A percentile compares a stretch with the other conserved stretches of the same genome.
phyloP scores from a whole-genome alignment of 2,113 vertebrate species.

The Hypocryptadius cinnamomeus region DNA sequence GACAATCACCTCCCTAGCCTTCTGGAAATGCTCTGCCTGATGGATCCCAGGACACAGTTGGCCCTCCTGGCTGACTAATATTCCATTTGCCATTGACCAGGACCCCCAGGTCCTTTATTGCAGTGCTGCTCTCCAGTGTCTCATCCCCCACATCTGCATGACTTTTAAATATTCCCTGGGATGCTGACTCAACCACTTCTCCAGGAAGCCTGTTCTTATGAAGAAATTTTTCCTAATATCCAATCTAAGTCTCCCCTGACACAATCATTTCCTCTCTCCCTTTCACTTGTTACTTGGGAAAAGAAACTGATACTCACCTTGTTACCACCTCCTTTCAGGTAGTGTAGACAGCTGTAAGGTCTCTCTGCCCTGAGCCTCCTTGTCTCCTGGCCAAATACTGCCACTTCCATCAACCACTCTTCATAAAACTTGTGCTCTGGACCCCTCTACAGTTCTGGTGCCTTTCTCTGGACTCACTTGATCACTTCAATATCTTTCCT shows the following conservation, averaged over 20 bases:
- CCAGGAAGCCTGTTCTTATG: background rate
- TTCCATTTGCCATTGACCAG: background rate
- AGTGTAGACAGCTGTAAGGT: background rate
- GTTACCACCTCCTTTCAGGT: background rate
- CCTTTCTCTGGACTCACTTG: background rate
- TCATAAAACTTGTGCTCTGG: background rate
- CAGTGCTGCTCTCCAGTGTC: background rate
- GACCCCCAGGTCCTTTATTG: background rate
- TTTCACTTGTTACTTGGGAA: background rate
- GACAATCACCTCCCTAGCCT: background rate
- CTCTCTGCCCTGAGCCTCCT: background rate
- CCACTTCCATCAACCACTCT: background rate
- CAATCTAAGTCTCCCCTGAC: background rate
- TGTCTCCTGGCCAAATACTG: background rate
- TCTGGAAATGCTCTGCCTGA: background rate
- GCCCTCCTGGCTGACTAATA: background rate
- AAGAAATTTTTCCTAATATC: background rate
- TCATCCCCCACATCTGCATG: background rate
- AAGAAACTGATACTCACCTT: background rate
- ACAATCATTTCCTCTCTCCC: background rate
- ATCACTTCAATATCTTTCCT: background rate
- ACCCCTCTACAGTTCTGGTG: background rate
- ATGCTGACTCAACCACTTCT: background rate
- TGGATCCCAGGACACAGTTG: rapidly evolving
- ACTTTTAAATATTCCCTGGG: background rate